Evolutionary conservation across 2,888 invertebrate genomes (phyloP).

Genomic region (Clistopyga incitator): DNA sequence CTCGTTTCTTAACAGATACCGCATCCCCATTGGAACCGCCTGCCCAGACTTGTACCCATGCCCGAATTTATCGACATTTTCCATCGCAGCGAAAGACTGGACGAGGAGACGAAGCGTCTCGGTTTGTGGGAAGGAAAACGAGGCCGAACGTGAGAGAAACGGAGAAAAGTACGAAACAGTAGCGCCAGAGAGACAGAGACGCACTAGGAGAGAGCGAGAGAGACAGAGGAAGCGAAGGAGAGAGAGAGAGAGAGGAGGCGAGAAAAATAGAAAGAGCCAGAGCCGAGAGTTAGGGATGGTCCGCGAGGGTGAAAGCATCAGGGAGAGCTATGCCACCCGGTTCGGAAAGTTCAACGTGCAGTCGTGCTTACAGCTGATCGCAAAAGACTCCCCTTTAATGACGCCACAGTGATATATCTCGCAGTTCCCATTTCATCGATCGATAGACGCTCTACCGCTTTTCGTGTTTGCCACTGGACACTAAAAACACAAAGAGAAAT

Average conservation of each 20-base stretch:
- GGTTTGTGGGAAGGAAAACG: constrained; percentile 39
- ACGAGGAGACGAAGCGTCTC: constrained; percentile 6
- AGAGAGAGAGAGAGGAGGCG: background rate
- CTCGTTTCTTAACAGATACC: constrained; percentile 22
- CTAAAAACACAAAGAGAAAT: constrained; percentile 20
- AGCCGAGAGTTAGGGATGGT: constrained; percentile 27
- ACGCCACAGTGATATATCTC: constrained; percentile 57
- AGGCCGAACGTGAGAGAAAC: constrained; percentile 47
- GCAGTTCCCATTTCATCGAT: constrained; percentile 54
- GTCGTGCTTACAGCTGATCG: constrained; percentile 75
- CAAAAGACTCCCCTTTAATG: constrained; percentile 36
- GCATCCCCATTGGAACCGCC: constrained; percentile 49
- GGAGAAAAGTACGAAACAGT: constrained; percentile 45
- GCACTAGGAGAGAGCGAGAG: background rate
- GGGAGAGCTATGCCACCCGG: constrained; percentile 54
- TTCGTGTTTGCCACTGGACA: constrained; percentile 16
- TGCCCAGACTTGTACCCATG: constrained; percentile 74
- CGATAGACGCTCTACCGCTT: constrained; percentile 47
- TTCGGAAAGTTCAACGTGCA: constrained; percentile 72
- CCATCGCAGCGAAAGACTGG: constrained; percentile 57
- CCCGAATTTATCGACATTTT: constrained; percentile 82
- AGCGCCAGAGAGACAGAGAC: background rate
- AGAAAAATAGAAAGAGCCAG: constrained; percentile 30
- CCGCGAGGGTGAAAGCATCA: constrained; percentile 46
- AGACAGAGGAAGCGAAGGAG: constrained; percentile 3